Conservation (phyloP, 2,888 invertebrate species). For the Marronus borbonicus region DNA sequence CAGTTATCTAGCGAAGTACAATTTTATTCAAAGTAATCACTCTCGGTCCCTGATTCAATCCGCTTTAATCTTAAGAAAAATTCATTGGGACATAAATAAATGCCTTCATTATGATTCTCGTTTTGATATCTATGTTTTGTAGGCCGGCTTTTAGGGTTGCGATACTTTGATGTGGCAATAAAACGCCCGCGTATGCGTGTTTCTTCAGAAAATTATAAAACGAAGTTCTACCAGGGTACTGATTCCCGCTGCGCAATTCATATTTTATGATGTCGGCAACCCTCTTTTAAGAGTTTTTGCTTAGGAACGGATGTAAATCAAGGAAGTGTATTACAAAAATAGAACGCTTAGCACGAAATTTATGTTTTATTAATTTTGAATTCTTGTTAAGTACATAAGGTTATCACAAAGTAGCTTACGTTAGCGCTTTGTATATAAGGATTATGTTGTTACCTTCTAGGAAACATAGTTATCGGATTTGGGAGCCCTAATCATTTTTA, state of each 20-base stretch:
- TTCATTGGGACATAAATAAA: not conserved
- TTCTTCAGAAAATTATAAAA: conserved; percentile 4
- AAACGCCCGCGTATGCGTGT: not conserved
- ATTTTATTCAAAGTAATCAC: not conserved
- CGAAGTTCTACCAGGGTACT: not conserved
- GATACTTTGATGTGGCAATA: conserved; percentile 8
- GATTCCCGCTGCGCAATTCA: conserved; percentile 7
- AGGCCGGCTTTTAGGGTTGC: not conserved
- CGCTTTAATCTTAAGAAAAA: not conserved
- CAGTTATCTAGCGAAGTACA: not conserved
- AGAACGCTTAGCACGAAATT: not conserved
- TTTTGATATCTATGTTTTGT: conserved; percentile 5
- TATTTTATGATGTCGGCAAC: conserved; percentile 8
- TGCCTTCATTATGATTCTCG: not conserved
- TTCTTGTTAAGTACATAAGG: not conserved
- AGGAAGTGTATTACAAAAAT: not conserved
- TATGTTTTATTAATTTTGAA: not conserved
- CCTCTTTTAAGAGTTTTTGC: not conserved
- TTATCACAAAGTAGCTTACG: not conserved
- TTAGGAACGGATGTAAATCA: not conserved
- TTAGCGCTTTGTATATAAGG: not conserved
- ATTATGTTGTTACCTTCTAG: too few species aligned
- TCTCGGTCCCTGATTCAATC: not conserved
- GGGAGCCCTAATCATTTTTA: too few species aligned
- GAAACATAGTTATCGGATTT: too few species aligned